phyloP scores from a whole-genome alignment of 2,797 vertebrate genomes.

The Protonibea diacanthus region DNA sequence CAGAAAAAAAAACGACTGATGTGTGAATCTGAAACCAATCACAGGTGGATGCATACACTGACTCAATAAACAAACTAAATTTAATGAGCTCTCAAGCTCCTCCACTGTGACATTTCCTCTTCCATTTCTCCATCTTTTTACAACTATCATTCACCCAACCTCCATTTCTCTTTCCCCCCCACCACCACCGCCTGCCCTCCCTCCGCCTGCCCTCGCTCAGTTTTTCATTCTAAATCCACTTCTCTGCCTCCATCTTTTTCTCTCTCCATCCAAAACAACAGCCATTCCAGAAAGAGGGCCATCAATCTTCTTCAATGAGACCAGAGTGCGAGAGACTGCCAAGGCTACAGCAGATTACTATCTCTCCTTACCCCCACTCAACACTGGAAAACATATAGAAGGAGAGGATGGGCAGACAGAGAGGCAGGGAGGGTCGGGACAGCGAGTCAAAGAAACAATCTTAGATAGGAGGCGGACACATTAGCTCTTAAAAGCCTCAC shows the following conservation, averaged over 20 bases:
- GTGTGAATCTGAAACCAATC: constrained; percentile 59
- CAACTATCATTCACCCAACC: constrained; percentile 57
- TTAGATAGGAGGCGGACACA: constrained; percentile 50
- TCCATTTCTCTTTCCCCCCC: constrained; percentile 22
- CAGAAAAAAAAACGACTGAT: constrained; percentile 22
- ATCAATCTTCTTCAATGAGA: constrained; percentile 82
- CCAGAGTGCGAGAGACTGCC: constrained; percentile 70
- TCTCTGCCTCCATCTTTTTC: constrained; percentile 65
- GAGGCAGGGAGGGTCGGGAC: constrained; percentile 26
- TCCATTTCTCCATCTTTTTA: constrained; percentile 64
- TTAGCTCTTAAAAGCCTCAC: constrained; percentile 59
- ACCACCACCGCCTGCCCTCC: constrained; percentile 7
- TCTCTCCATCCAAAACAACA: constrained; percentile 76
- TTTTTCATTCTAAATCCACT: constrained; percentile 68
- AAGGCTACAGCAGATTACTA: constrained; percentile 80
- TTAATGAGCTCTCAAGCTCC: constrained; percentile 68
- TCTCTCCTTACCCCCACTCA: constrained; percentile 75
- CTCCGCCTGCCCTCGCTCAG: constrained; percentile 22
- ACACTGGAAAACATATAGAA: constrained; percentile 56
- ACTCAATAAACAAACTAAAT: constrained; percentile 67
- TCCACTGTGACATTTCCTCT: constrained; percentile 66
- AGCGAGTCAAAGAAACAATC: constrained; percentile 50
- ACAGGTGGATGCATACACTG: constrained; percentile 51
- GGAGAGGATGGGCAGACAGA: constrained; percentile 28
- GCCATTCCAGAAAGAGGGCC: constrained; percentile 71